Base-by-base conservation (phyloP, 2,888 invertebrate species). In the Coremacera marginata region DNA sequence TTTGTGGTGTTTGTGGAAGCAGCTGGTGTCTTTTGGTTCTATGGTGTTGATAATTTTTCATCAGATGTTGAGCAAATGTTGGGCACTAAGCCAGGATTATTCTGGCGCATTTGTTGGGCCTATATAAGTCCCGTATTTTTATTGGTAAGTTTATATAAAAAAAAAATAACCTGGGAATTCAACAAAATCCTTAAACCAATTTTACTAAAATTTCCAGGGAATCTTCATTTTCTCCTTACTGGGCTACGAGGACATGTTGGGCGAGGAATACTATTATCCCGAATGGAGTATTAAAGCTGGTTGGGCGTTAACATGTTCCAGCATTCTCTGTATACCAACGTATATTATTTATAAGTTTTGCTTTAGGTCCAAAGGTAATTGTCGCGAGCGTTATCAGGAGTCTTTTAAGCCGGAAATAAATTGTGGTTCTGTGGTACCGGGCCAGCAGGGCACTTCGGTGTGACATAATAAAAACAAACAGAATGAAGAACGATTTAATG, bases 1-100 rank as follows among this genome's bases (percentile, higher is more conserved):
- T 96, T 96, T 90, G 95, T 97, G 82, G 96, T 97, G 62, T 96
- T 97, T 87, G 95, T 97, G 77, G 97, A 97, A 88, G 94, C 96
- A 0, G 95, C 95, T 0, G 96, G 96, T 0, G 95, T 97, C 0
- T 95, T 94, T 89, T 97, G 96, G 96, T 92, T 96, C 83, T 97
- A 97, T 87, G 96, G 95, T 2, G 95, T 95, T 0, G 94, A 94
- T 83, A 91, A 94, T 78, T 95, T 96, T 89, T 94, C 95, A 0
- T 90, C 92, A 25, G 96, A 96, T 86, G 93, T 97, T 75, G 92
- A 93, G 85, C 93, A 92, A 86, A 97, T 96, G 96, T 91, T 96
- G 80, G 96, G 96, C 0, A 92, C 93, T 84, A 91, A 91, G 76
- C 95, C 96, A 0, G 94, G 94, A 0, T 88, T 93, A 81, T 95